Base-by-base conservation (phyloP, 2,113 vertebrate species). In the Cygnus buccinator region DNA sequence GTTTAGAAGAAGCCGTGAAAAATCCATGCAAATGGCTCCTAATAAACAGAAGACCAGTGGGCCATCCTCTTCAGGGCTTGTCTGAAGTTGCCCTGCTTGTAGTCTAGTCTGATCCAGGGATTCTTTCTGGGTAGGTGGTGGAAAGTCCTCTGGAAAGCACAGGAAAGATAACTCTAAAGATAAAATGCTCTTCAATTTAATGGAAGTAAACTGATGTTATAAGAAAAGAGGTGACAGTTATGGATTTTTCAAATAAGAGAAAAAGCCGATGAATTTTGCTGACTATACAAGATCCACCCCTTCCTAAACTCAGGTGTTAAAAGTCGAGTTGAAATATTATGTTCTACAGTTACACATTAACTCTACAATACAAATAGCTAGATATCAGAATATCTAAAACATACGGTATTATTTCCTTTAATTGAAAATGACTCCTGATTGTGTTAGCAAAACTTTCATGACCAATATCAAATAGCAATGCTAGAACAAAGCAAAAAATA, bases 251-350 rank as follows among this genome's bases (percentile, higher is more conserved):
- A 68, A 79, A 37, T 13, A 5, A 85, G 6, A 80, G 3, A 50
- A 83, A 79, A 90, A 58, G 2, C 1, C 8, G 25, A 17, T n/a
- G n/a, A 57, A 28, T 86, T 90, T 95, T 71, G 31, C 0, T 1
- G 11, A 33, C 3, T 35, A 6, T 2, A 35, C 6, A 55, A 63
- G 6, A 6, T 29, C 9, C 2, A 8, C 3, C 2, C 7, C 7
- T 76, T 95, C 2, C 2, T 55, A 75, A 35, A 3, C 6, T 46
- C 3, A 61, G 4, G 2, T 79, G 9, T 62, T 48, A 76, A 52
- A 61, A 80, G 1, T 18, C 10, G 18, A 55, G 61, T 13, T 73
- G 10, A 89, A 70, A 48, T 67, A 33, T 7, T 33, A 25, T 6
- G 2, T 15, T 72, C 81, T 44, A 22, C 4, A 57, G 11, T 65